Evolutionary conservation across 2,888 invertebrate species (phyloP), one percentile per base, ranked within the genome.

Genomic region (Metallyticus violacea): DNA sequence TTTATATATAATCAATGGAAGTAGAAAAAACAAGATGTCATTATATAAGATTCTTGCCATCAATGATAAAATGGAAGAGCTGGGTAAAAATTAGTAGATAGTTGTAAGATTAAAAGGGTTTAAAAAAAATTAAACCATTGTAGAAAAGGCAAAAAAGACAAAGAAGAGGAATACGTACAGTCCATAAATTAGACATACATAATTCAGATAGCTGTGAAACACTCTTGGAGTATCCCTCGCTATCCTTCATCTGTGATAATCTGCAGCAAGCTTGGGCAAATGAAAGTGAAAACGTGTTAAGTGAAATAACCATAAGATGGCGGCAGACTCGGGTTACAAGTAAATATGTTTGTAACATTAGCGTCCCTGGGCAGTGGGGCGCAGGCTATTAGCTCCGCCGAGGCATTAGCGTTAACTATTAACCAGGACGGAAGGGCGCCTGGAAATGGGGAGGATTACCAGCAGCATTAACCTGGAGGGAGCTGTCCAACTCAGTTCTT

Each of bases 381-480:
- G 62, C 40, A 83, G 77, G 88, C 88, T 88, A 88, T 88, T 88
- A 88, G 88, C 86, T 83, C 76, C 77, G 77, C 85, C 81, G 83
- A 86, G 83, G 88, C 88, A 88, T 88, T 88, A 88, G 85, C 88
- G 87, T 88, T 88, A 88, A 88, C 88, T 88, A 88, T 88, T 88
- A 86, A 88, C 86, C 83, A 78, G 85, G 80, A 81, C 88, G 88
- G 88, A 88, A 88, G 88, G 80, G 86, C 86, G 81, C 40, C 88
- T 86, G 88, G 87, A 88, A 88, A 88, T 88, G 88, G 87, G 88
- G 76, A 30, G 88, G 88, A 88, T 88, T 88, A 88, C 85, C 84
- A 85, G 40, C 86, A 62, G 40, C 40, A 62, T 62, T 62, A 62
- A 62, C 40, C 40, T 62, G 40, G 40, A 62, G 40, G 40, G 40